Evolutionary conservation across 2,113 vertebrate genomes (phyloP), one percentile per base, ranked within the genome.

Genomic region (Illadopsis cleaveri): DNA sequence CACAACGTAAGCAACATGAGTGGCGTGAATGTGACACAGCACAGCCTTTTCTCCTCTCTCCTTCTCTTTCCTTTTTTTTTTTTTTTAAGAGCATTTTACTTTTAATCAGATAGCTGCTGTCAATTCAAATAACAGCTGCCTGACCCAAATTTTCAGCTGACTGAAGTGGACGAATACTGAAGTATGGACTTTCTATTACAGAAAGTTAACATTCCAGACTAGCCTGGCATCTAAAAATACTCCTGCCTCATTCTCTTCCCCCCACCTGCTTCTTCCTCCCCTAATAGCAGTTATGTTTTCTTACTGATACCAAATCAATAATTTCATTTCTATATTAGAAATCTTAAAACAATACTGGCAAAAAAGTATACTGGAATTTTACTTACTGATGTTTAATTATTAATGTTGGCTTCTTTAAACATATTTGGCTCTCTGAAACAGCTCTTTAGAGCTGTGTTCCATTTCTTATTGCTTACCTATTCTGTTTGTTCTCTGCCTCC

Each of bases 401-500:
- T 98, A 97, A 98, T 98, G 96, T 60, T 96, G 98, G 95, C 98
- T 98, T 98, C 98, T 98, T 97, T 98, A 99, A 99, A 98, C 97
- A 98, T 98, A 98, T 99, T 98, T 99, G 98, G 98, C 98, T 98
- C 98, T 97, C 98, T 98, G 98, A 98, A 99, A 98, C 86, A 97
- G 97, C 98, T 98, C 98, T 98, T 99, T 98, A 98, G 96, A 98
- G 97, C 97, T 92, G 89, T 93, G 91, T 98, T 98, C 98, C 98
- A 97, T 98, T 98, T 98, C 97, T 98, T 97, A 96, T 96, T 96
- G 97, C 98, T 98, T 99, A 98, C 98, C 97, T 97, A 98, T 99
- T 99, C 99, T 97, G 98, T 99, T 99, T 99, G 98, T 99, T 99
- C 98, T 99, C 96, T 57, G 98, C 98, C 97, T 98, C 97, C 97